Conservation (phyloP, 2,797 vertebrate genomes). For the Huso huso region DNA sequence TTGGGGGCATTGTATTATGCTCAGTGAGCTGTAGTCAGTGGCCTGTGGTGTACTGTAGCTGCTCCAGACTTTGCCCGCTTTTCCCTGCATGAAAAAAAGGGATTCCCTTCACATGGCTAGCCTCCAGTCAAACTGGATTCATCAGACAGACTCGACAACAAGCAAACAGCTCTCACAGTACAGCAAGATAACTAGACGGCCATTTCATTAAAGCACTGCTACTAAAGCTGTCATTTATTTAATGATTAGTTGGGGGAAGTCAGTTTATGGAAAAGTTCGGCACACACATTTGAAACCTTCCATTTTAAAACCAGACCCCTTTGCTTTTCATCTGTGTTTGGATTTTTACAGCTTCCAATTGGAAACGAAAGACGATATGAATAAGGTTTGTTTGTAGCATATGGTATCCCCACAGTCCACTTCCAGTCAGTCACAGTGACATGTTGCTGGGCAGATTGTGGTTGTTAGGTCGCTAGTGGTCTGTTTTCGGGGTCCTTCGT, state of each 20-base stretch:
- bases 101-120: slow-evolving; percentile 1
- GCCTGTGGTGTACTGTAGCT: not conserved
- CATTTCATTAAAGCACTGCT: not conserved
- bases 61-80: slow-evolving; percentile 11
- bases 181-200: not conserved
- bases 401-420: no score
- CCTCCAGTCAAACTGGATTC: slow-evolving; percentile 3
- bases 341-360: no score
- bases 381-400: no score
- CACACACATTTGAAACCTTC: no score
- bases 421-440: not conserved
- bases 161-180: not conserved
- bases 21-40: not conserved
- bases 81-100: slow-evolving; percentile 1
- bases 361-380: no score
- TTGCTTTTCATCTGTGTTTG: no score
- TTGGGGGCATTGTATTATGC: not conserved
- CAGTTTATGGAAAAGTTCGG: no score
- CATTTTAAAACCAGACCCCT: no score
- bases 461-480: slow-evolving; percentile 23
- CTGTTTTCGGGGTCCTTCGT: not conserved
- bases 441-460: slow-evolving; percentile 44
- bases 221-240: not conserved
- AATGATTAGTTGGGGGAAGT: not conserved
- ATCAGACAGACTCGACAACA: not conserved